A percentile compares a stretch with the other conserved stretches of the same genome.
phyloP scores from a whole-genome alignment of 2,797 vertebrate species.

The Poeciliopsis presidionis region DNA sequence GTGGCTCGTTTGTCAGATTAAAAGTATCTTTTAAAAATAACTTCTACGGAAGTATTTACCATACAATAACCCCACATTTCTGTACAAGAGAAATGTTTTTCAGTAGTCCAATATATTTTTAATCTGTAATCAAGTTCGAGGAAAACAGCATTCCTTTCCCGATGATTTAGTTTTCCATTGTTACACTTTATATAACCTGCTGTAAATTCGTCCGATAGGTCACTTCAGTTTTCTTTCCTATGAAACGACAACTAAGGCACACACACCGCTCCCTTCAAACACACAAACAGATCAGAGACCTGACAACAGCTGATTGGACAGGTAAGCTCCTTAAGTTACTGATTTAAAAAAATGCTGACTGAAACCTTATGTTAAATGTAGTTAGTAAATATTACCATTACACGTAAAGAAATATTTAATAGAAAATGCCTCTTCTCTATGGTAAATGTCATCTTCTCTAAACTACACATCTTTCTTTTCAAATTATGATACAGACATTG shows the following conservation, averaged over 20 bases:
- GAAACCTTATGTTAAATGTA: background rate
- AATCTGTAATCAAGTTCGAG: background rate
- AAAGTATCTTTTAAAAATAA: too few species aligned
- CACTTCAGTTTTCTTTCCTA: background rate
- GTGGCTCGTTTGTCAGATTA: too few species aligned
- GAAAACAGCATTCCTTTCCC: background rate
- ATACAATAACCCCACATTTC: background rate
- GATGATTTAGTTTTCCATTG: background rate
- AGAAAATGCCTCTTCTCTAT: background rate
- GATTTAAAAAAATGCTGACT: background rate
- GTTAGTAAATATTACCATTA: background rate
- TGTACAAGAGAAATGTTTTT: background rate
- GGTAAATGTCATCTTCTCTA: too few species aligned
- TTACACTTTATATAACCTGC: background rate
- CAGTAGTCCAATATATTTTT: background rate
- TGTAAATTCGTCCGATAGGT: background rate
- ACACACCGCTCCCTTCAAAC: background rate
- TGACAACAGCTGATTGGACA: background rate
- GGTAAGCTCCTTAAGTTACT: background rate
- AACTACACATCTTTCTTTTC: too few species aligned
- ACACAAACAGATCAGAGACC: background rate
- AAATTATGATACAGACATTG: too few species aligned
- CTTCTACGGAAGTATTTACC: background rate
- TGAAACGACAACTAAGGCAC: background rate
- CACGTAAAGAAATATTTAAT: background rate